A percentile compares a stretch with the other conserved stretches of the same genome.
phyloP scores from a whole-genome alignment of 2,888 invertebrate genomes.

The Eupithecia abbreviata region DNA sequence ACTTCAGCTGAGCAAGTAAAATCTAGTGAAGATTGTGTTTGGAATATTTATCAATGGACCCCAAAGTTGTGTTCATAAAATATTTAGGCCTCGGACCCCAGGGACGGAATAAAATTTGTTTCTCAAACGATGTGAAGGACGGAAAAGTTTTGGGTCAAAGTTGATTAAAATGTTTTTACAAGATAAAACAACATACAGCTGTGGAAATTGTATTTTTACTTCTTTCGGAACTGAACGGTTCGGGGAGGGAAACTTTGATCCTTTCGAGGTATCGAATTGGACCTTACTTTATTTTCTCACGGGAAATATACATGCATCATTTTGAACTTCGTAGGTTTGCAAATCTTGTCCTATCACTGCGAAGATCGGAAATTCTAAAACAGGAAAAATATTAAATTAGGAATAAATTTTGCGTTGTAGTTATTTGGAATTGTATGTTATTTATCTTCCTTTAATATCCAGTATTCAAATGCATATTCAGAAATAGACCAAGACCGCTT shows the following conservation, averaged over 20 bases:
- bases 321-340: not conserved
- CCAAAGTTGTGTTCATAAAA: constrained; percentile 61
- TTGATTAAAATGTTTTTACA: constrained; percentile 45
- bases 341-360: not conserved
- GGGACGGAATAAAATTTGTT: constrained; percentile 50
- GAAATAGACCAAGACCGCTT: constrained; percentile 8
- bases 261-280: constrained; percentile 4
- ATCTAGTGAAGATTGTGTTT: constrained; percentile 30
- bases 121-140: constrained; percentile 52
- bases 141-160: constrained; percentile 52
- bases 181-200: constrained; percentile 44
- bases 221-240: not conserved
- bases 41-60: constrained; percentile 59
- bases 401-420: not conserved
- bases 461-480: not conserved
- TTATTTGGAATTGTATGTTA: not conserved
- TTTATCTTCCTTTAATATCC: not conserved
- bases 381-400: not conserved
- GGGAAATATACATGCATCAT: not conserved
- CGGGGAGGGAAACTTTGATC: not conserved
- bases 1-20: constrained; percentile 3
- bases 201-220: constrained; percentile 25
- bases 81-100: constrained; percentile 56
- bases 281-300: not conserved
- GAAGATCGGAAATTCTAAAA: not conserved